phyloP scores from a whole-genome alignment of 2,797 vertebrate species.

The Podarcis lilfordi region DNA sequence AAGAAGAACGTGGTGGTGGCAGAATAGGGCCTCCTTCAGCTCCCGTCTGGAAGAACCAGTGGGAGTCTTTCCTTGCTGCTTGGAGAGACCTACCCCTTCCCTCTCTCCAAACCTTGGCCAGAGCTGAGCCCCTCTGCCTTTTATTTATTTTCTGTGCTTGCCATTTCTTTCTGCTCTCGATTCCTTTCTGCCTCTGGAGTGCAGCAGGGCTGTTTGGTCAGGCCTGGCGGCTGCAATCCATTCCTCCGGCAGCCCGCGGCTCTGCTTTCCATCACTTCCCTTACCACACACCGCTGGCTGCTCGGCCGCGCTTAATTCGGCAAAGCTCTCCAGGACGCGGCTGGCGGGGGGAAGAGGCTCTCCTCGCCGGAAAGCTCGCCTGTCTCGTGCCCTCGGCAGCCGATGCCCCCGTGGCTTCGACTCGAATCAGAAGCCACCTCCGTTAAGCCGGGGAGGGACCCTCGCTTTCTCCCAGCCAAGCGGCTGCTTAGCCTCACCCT shows the following conservation, averaged over 20 bases:
- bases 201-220: not conserved
- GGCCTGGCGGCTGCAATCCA: not conserved
- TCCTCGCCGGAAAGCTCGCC: not conserved
- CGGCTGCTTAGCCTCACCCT: slow-evolving; percentile 45
- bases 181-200: not conserved
- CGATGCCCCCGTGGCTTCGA: not conserved
- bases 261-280: not conserved
- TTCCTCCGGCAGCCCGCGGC: rapidly evolving
- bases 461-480: slow-evolving; percentile 26
- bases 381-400: not conserved
- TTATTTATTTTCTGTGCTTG: not conserved
- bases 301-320: not conserved
- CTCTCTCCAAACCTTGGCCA: not conserved
- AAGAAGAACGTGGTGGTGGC: no score
- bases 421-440: slow-evolving; percentile 37
- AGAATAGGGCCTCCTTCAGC: not conserved
- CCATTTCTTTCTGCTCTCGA: not conserved
- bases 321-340: rapidly evolving
- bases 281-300: not conserved
- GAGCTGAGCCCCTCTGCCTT: no score
- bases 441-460: slow-evolving; percentile 23
- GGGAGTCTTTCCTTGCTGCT: not conserved
- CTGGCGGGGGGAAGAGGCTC: rapidly evolving
- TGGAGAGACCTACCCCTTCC: no score
- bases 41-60: no score